Percentiles rank a stretch among this genome's conserved stretches.
These are phyloP conservation scores for Nasonia giraulti DNA, from an alignment of 1,140 invertebrate genomes.

Conservation along the genomic window DNA sequence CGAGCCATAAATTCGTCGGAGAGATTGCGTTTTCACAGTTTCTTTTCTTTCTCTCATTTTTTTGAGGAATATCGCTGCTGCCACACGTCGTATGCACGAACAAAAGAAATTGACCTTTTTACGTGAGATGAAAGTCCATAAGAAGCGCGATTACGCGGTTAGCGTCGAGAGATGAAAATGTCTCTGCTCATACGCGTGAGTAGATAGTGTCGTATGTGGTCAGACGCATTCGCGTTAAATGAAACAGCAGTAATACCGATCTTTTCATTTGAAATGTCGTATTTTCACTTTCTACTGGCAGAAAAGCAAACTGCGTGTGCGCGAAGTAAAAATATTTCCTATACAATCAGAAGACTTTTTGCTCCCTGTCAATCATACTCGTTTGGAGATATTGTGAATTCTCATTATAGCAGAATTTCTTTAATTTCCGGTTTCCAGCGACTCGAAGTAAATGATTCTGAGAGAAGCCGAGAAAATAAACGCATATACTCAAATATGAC, in stretches of 20 bases:
- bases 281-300: not conserved
- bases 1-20: not conserved
- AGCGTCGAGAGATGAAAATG: not conserved
- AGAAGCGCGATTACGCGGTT: not conserved
- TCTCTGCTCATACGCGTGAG: not conserved
- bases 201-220: not conserved
- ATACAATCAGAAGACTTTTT: too few species aligned
- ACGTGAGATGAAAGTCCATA: not conserved
- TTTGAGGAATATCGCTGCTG: too few species aligned
- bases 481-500: slow-evolving; percentile 1
- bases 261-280: not conserved
- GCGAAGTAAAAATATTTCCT: too few species aligned
- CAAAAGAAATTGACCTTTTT: not conserved
- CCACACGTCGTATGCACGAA: not conserved
- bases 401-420: slow-evolving; percentile 18
- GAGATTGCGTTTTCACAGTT: not conserved
- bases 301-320: too few species aligned
- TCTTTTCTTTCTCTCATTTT: slow-evolving; percentile 7
- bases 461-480: not conserved
- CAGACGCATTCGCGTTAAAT: not conserved
- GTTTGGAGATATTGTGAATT: not conserved
- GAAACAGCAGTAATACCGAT: not conserved
- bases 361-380: not conserved
- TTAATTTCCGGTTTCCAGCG: not conserved
- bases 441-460: slow-evolving; percentile 5